Conservation (phyloP, 1,140 invertebrate genomes). For the Microplitis mediator region DNA sequence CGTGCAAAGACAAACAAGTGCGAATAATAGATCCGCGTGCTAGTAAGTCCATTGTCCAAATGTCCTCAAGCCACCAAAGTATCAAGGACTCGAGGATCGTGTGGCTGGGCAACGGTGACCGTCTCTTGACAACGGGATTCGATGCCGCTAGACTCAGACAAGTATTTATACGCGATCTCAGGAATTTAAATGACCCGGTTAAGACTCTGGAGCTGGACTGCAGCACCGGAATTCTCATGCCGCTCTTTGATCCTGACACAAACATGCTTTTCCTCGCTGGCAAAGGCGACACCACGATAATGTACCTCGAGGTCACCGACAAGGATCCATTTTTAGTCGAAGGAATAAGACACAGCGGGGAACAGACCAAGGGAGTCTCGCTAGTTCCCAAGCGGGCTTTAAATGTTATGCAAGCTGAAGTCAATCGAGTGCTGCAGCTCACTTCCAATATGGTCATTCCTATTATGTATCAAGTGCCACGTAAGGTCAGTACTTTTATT, state of each 20-base stretch:
- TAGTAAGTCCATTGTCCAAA: slow-evolving; percentile 66
- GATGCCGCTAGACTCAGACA: slow-evolving; percentile 80
- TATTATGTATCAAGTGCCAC: slow-evolving; percentile 91
- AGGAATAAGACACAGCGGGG: slow-evolving; percentile 79
- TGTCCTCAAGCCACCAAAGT: slow-evolving; percentile 80
- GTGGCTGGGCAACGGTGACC: slow-evolving; percentile 84
- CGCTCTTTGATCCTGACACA: slow-evolving; percentile 88
- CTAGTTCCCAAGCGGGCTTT: slow-evolving; percentile 89
- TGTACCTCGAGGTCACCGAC: slow-evolving; percentile 84
- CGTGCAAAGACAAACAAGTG: slow-evolving; percentile 84
- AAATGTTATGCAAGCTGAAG: slow-evolving; percentile 93
- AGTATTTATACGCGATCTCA: slow-evolving; percentile 84
- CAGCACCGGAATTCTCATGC: slow-evolving; percentile 90
- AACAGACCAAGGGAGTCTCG: slow-evolving; percentile 91
- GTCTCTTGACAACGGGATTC: slow-evolving; percentile 83
- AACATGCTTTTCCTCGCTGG: slow-evolving; percentile 92
- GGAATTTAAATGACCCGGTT: slow-evolving; percentile 79
- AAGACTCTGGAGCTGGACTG: slow-evolving; percentile 83
- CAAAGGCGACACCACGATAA: slow-evolving; percentile 89
- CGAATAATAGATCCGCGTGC: slow-evolving; percentile 80
- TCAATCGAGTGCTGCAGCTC: slow-evolving; percentile 86
- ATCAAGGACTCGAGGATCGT: slow-evolving; percentile 89
- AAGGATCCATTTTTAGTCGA: slow-evolving; percentile 85
- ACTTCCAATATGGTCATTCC: slow-evolving; percentile 85
- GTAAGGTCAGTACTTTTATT: slow-evolving; percentile 69